Percentiles rank a stretch among this genome's conserved stretches.
Conservation (phyloP, 2,113 vertebrate genomes). For the Centropus bengalensis region DNA sequence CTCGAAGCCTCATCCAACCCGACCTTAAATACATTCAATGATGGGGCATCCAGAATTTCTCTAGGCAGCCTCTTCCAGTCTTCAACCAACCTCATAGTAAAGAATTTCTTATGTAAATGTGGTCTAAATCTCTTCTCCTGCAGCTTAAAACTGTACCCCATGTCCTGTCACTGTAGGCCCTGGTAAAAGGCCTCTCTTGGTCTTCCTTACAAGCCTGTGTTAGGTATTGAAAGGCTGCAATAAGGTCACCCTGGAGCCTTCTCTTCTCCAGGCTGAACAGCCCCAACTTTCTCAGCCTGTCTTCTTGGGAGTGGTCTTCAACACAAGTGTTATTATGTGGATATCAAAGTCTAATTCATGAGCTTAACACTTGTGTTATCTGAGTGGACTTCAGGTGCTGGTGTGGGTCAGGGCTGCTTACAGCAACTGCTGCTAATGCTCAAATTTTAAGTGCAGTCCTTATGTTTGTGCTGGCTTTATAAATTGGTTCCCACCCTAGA, state of each 20-base stretch:
- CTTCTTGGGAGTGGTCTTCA: neutral
- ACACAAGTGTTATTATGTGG: neutral
- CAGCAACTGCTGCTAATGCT: neutral
- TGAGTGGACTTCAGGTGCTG: neutral
- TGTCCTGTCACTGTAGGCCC: neutral
- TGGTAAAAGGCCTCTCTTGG: neutral
- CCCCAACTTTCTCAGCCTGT: neutral
- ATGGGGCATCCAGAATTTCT: fast-evolving
- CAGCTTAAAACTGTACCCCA: neutral
- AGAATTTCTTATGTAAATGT: no score
- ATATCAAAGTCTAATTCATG: neutral
- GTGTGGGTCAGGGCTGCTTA: neutral
- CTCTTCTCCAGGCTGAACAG: neutral
- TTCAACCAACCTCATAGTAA: no score
- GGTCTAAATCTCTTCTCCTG: no score
- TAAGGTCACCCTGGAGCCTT: neutral
- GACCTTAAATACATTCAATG: neutral
- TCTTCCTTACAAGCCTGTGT: neutral
- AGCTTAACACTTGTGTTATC: neutral
- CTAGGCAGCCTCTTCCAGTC: neutral
- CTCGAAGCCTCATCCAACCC: neutral
- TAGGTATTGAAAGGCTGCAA: neutral
- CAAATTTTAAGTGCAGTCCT: neutral
- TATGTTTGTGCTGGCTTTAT: neutral
- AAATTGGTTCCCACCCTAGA: neutral